Percentiles rank a stretch among this genome's conserved stretches.
These are phyloP conservation scores for Manis pentadactyla DNA, from an alignment of 2,797 vertebrate genomes.

Conservation along the genomic window DNA sequence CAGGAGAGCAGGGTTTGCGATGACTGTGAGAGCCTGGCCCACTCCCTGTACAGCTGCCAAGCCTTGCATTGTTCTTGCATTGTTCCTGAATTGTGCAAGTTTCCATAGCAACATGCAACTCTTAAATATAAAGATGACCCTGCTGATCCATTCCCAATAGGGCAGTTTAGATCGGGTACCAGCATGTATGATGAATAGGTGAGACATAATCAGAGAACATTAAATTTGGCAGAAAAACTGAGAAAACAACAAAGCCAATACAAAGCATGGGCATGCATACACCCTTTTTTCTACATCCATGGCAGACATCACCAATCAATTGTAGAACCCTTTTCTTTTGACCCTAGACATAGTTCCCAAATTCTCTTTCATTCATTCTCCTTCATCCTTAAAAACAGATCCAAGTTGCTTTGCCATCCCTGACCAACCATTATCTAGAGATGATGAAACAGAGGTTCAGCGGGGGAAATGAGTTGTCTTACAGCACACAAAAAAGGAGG, in stretches of 20 bases:
- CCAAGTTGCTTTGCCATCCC: background rate
- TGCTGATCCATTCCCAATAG: background rate
- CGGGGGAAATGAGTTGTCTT: background rate
- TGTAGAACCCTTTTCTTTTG: background rate
- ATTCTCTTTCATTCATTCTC: background rate
- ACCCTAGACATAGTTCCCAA: background rate
- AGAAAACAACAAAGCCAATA: background rate
- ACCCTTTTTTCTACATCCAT: background rate
- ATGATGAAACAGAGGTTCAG: background rate
- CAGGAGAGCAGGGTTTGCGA: background rate
- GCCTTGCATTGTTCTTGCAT: background rate
- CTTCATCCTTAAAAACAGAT: background rate
- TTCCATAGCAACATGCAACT: slow-evolving; percentile 40
- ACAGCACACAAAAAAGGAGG: background rate
- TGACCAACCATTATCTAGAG: background rate
- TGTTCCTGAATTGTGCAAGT: background rate
- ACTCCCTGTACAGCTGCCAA: slow-evolving; percentile 3
- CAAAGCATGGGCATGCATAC: fast-evolving
- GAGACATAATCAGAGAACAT: background rate
- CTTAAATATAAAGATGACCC: slow-evolving; percentile 22
- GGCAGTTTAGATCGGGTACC: background rate
- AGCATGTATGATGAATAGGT: background rate
- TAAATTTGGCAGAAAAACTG: background rate
- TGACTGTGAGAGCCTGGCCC: background rate
- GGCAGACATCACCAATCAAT: background rate